These are phyloP conservation scores for Cotesia typhae DNA, from an alignment of 1,140 invertebrate species.

Conservation along the genomic window DNA sequence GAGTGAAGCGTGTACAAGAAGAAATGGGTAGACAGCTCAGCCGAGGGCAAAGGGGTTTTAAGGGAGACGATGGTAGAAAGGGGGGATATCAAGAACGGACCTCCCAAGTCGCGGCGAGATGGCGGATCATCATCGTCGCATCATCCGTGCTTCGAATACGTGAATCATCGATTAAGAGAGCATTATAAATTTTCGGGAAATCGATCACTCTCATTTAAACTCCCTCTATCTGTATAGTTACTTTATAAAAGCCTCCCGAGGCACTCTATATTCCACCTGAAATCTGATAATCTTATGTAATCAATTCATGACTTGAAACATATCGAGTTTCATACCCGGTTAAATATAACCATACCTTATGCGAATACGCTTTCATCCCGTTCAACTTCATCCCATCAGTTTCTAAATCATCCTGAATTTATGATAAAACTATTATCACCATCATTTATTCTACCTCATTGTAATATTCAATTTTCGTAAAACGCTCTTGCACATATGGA, in stretches of 20 bases:
- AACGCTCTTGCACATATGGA: constrained; percentile 25
- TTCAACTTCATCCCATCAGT: constrained; percentile 17
- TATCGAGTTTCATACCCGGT: constrained; percentile 19
- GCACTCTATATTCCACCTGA: constrained; percentile 4
- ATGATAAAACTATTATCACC: constrained; percentile 5
- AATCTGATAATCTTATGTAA: constrained; percentile 28
- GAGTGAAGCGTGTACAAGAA: constrained; percentile 61
- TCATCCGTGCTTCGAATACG: constrained; percentile 63
- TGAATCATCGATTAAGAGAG: constrained; percentile 36
- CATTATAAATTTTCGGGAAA: constrained; percentile 50
- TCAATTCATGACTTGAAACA: constrained; percentile 19
- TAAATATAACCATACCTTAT: neutral
- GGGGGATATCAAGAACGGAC: constrained; percentile 65
- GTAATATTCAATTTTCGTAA: constrained; percentile 35
- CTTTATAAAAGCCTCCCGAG: neutral
- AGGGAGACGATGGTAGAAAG: constrained; percentile 33
- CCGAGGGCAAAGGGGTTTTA: constrained; percentile 41
- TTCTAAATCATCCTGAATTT: constrained; percentile 21
- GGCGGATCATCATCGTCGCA: constrained; percentile 65
- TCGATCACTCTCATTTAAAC: constrained; percentile 36
- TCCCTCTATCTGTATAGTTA: neutral
- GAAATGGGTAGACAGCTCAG: constrained; percentile 54
- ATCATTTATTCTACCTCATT: constrained; percentile 20
- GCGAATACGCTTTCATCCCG: constrained; percentile 7
- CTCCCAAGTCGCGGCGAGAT: constrained; percentile 67